Evolutionary conservation across 2,113 vertebrate species (phyloP).

Genomic region (Notarius lentiginosus): DNA sequence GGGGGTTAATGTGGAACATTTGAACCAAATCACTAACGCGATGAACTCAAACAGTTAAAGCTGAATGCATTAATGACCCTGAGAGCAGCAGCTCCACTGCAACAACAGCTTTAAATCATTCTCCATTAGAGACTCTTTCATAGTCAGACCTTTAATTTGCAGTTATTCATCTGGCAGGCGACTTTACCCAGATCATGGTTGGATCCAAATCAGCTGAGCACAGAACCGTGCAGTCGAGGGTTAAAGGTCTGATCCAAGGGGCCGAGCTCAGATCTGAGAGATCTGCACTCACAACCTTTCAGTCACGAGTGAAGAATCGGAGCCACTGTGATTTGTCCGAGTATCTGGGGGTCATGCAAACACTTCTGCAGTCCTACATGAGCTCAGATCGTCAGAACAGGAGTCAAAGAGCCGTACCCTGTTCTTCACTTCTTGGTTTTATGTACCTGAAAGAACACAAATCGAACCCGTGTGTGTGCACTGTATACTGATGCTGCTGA

Average conservation of each 20-base stretch:
- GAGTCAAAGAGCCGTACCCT: background rate
- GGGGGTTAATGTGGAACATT: background rate
- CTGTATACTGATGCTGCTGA: background rate
- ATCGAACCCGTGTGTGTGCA: too few relatives aligned
- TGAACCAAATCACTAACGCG: background rate
- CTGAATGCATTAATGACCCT: background rate
- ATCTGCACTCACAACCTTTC: background rate
- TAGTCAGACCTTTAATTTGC: background rate
- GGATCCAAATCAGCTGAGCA: background rate
- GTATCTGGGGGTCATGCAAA: slow-evolving; percentile 42
- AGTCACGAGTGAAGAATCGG: background rate
- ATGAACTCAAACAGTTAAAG: slow-evolving; percentile 9
- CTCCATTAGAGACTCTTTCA: background rate
- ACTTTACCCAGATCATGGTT: background rate
- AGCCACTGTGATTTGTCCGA: background rate
- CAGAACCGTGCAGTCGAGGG: background rate
- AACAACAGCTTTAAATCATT: background rate
- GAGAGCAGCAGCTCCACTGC: background rate
- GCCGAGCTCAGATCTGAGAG: background rate
- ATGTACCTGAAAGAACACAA: background rate
- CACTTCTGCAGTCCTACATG: slow-evolving; percentile 32
- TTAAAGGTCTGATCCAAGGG: background rate
- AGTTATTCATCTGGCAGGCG: background rate
- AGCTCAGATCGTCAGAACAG: background rate
- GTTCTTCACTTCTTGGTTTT: slow-evolving; percentile 6